Evolutionary conservation across 2,113 vertebrate genomes (phyloP).

Genomic region (Oryzias woworae): DNA sequence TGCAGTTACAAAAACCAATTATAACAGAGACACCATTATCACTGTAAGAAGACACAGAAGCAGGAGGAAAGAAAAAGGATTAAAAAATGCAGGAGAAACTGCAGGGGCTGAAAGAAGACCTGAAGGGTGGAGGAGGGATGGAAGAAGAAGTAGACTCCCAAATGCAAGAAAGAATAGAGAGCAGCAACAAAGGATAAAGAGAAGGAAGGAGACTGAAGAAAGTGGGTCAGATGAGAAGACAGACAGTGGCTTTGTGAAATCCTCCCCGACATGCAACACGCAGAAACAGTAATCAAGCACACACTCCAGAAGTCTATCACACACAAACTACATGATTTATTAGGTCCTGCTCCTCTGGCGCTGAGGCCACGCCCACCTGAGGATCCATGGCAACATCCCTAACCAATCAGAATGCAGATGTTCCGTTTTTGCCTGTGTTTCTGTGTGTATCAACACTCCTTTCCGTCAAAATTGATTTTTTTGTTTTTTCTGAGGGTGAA

Average conservation of each 20-base stretch:
- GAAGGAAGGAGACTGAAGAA: conserved; percentile 39
- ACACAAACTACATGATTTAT: conserved; percentile 66
- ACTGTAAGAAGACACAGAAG: conserved; percentile 1
- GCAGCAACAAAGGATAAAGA: conserved; percentile 24
- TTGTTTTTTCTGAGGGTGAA: neutral
- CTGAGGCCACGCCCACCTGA: conserved; percentile 41
- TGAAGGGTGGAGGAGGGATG: neutral
- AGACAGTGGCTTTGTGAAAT: conserved; percentile 49
- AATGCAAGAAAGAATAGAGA: conserved; percentile 12
- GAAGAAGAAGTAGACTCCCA: conserved; percentile 4
- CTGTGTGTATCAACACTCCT: neutral
- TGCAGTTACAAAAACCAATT: conserved; percentile 3
- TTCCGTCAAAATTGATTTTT: conserved; percentile 1
- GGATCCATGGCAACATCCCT: conserved; percentile 57
- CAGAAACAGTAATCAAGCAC: conserved; percentile 7
- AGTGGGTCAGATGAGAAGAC: conserved; percentile 67
- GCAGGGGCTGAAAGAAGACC: conserved; percentile 6
- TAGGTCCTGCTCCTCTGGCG: conserved; percentile 50
- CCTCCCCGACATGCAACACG: conserved; percentile 36
- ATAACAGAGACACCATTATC: conserved; percentile 8
- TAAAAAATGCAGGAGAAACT: conserved; percentile 9
- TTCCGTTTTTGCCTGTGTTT: conserved; percentile 33
- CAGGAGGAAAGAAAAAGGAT: conserved; percentile 11
- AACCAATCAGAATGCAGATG: conserved; percentile 42
- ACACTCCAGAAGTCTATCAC: conserved; percentile 27